A percentile compares a stretch with the other conserved stretches of the same genome.
phyloP scores from a whole-genome alignment of 2,797 vertebrate species.

The Betta splendens region DNA sequence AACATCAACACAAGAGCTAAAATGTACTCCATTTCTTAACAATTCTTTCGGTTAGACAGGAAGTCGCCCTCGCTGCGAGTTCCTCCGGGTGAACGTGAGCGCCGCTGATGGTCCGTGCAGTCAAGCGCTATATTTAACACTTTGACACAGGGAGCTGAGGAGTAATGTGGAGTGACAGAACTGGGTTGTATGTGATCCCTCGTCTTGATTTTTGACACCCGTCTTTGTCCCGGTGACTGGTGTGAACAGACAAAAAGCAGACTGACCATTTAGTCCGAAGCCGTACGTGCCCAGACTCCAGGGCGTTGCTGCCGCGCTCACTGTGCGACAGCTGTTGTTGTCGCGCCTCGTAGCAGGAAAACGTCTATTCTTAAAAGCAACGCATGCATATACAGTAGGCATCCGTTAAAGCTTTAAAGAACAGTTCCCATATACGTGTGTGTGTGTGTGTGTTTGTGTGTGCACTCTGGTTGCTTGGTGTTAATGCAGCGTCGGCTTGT shows the following conservation, averaged over 20 bases:
- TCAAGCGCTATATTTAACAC: neutral
- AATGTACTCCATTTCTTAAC: no score
- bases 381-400: no score
- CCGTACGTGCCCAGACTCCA: conserved; percentile 14
- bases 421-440: no score
- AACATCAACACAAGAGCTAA: no score
- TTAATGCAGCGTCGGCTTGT: conserved; percentile 17
- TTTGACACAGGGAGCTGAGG: neutral
- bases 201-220: conserved; percentile 19
- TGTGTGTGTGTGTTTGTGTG: conserved; percentile 2
- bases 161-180: conserved; percentile 41
- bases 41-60: no score
- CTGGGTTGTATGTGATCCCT: conserved; percentile 24
- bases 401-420: no score
- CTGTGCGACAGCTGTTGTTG: neutral
- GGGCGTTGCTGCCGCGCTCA: neutral
- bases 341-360: no score
- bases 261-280: neutral
- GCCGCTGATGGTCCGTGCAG: neutral
- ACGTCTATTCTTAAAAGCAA: no score
- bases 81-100: no score
- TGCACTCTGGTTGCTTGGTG: conserved; percentile 14
- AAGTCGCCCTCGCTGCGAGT: no score
- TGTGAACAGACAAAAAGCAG: conserved; percentile 11
- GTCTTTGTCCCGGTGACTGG: conserved; percentile 27